These are phyloP conservation scores for Herminia tarsipennalis DNA, from an alignment of 2,888 invertebrate species.

Conservation along the genomic window DNA sequence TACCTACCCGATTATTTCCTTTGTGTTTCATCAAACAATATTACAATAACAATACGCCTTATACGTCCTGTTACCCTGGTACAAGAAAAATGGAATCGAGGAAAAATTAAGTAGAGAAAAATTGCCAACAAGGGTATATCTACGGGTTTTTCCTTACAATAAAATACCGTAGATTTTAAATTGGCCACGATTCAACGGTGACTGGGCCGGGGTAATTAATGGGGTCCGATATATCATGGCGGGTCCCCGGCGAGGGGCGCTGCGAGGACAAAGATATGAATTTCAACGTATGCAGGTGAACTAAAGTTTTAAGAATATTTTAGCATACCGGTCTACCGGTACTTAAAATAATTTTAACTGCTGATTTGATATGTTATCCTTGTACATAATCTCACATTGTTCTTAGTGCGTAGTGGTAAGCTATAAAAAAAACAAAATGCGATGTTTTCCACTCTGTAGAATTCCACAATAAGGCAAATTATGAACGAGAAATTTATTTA, in stretches of 20 bases:
- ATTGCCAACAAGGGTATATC: conserved; percentile 8
- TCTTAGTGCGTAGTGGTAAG: too few relatives aligned
- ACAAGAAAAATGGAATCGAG: conserved; percentile 6
- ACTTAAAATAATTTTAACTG: too few relatives aligned
- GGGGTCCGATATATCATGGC: conserved; percentile 43
- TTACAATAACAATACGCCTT: neutral
- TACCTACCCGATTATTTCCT: too few relatives aligned
- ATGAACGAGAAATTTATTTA: too few relatives aligned
- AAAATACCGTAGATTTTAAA: conserved; percentile 33
- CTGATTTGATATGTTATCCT: too few relatives aligned
- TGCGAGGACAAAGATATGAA: conserved; percentile 14
- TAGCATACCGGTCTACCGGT: too few relatives aligned
- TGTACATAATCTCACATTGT: too few relatives aligned
- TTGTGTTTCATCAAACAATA: neutral
- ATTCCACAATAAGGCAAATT: too few relatives aligned
- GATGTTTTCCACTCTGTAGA: too few relatives aligned
- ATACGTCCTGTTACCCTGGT: conserved; percentile 7
- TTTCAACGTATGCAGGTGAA: conserved; percentile 7
- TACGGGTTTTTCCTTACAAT: conserved; percentile 18
- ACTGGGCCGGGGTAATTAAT: conserved; percentile 42
- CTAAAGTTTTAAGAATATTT: neutral
- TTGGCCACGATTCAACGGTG: conserved; percentile 30
- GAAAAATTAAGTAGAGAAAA: conserved; percentile 3
- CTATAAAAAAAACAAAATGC: too few relatives aligned
- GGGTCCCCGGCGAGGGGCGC: conserved; percentile 21